These are phyloP conservation scores for Calliphora vomitoria DNA, from an alignment of 2,888 invertebrate species.

Conservation along the genomic window DNA sequence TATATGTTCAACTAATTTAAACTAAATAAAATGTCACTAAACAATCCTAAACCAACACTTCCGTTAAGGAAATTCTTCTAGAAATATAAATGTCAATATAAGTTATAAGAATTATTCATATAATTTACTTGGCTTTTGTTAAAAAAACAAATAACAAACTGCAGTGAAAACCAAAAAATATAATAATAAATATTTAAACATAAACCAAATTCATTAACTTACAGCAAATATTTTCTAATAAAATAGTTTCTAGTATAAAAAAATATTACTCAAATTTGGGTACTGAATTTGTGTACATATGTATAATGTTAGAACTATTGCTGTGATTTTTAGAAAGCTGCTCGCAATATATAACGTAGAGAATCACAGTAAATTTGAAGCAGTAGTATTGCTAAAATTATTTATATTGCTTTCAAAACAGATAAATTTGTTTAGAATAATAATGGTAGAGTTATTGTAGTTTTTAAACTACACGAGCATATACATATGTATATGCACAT, in stretches of 20 bases:
- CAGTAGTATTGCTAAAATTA: neutral
- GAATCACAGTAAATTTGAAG: no score
- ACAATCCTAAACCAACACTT: slow-evolving; percentile 21
- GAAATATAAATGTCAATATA: neutral
- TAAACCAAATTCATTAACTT: slow-evolving; percentile 35
- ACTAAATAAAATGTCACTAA: neutral
- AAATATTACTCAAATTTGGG: neutral
- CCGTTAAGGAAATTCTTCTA: neutral
- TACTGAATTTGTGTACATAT: no score
- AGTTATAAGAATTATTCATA: slow-evolving; percentile 33
- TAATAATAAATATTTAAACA: neutral
- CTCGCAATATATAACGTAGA: no score
- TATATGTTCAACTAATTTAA: no score
- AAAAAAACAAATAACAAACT: neutral
- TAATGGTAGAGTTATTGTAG: no score
- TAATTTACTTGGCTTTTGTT: neutral
- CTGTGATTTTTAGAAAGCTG: no score
- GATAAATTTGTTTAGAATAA: neutral
- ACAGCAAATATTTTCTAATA: slow-evolving; percentile 15
- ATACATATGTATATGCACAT: no score
- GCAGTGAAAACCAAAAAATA: neutral
- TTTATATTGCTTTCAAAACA: neutral
- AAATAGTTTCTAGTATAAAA: neutral
- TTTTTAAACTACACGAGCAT: no score
- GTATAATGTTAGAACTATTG: no score